These are phyloP conservation scores for Synergus laeviventris DNA, from an alignment of 2,888 invertebrate species.

Conservation along the genomic window DNA sequence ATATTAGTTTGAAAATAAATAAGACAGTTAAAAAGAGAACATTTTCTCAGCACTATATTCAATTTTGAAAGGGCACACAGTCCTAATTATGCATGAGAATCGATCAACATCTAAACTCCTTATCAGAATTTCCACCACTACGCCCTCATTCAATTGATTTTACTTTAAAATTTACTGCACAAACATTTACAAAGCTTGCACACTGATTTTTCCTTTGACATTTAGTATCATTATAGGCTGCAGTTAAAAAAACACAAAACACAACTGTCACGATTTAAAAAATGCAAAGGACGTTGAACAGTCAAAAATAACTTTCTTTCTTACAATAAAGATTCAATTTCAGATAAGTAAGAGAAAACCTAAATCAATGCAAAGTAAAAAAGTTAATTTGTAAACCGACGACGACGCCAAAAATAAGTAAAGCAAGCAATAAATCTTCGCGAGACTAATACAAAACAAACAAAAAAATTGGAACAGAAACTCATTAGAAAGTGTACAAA, in stretches of 20 bases:
- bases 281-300: constrained; percentile 1
- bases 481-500: not conserved
- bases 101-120: not conserved
- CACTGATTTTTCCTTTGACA: not conserved
- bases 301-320: not conserved
- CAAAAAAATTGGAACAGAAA: constrained; percentile 7
- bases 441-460: constrained; percentile 19
- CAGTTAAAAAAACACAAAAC: not conserved
- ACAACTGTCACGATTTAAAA: constrained; percentile 1
- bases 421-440: not conserved
- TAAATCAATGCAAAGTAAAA: not conserved
- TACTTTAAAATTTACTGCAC: not conserved
- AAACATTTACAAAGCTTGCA: constrained; percentile 1
- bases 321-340: not conserved
- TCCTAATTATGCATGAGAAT: not conserved
- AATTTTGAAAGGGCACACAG: too few species aligned
- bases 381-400: too few species aligned
- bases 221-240: not conserved
- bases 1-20: constrained; percentile 19
- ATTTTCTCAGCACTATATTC: too few species aligned
- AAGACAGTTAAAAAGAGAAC: constrained; percentile 8
- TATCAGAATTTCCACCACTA: not conserved
- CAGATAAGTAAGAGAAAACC: not conserved
- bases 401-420: not conserved
- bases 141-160: too few species aligned